Evolutionary conservation across 1,140 invertebrate genomes (phyloP), one percentile per base, ranked within the genome.

Genomic region (Dinoponera quadriceps): DNA sequence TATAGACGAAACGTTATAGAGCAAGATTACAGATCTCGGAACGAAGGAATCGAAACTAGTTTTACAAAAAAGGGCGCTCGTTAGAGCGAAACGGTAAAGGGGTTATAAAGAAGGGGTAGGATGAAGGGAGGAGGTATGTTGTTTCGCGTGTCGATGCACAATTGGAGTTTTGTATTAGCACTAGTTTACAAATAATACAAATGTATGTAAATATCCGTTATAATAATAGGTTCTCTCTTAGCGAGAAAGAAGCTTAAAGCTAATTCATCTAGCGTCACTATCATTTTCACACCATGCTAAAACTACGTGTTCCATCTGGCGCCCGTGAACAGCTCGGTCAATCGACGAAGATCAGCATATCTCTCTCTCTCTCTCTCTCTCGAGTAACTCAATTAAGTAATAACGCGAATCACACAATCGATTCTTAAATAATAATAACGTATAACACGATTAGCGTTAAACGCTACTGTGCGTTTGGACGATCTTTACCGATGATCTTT

Each of bases 151-250:
- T 90, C 90, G 83, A 91, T 92, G 89, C 85, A 90, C 88, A 93
- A 93, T 91, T 93, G 91, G 91, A 94, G 93, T 93, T 94, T 94
- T 94, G 92, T 94, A 94, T 94, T 94, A 94, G 90, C 91, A 82
- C 91, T 93, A 92, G 88, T 91, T 94, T 93, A 89, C 91, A 93
- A 94, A 92, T 92, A 94, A 94, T 93, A 94, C 91, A 94, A 94
- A 94, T 90, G 89, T 93, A 93, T 93, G 91, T 92, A 93, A 93
- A 94, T 93, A 93, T 93, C 57, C 82, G 75, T 92, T 93, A 91
- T 91, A 91, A 92, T 93, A 93, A 92, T 93, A 89, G 82, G 73
- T 84, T 86, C 83, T 78, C 87, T 85, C 86, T 88, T 88, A 89
- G 63, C 83, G 89, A 91, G 90, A 91, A 92, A 88, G 80, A 91